Percentiles rank a stretch among this genome's conserved stretches.
Conservation (phyloP, 1,140 invertebrate genomes). For the Holcopasites calliopsidis region DNA sequence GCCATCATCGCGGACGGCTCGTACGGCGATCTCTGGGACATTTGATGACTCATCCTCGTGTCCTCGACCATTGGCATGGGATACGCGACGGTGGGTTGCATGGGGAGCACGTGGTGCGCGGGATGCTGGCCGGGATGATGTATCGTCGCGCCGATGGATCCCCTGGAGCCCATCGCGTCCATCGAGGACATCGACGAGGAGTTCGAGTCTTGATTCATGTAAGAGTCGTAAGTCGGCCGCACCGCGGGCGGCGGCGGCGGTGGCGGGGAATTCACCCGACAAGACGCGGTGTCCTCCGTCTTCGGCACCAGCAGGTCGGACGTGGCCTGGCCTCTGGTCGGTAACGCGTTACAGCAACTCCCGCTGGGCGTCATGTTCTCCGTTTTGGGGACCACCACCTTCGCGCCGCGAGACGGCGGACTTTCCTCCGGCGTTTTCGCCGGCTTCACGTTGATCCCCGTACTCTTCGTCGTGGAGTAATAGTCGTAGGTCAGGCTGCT, state of each 20-base stretch:
- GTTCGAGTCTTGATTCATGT: constrained; percentile 85
- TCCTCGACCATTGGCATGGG: constrained; percentile 79
- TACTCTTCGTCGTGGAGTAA: constrained; percentile 71
- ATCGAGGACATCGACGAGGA: constrained; percentile 87
- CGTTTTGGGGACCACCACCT: constrained; percentile 79
- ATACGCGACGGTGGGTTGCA: constrained; percentile 75
- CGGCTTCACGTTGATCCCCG: constrained; percentile 79
- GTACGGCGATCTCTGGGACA: constrained; percentile 84
- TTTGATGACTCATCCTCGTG: constrained; percentile 79
- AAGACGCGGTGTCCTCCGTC: constrained; percentile 79
- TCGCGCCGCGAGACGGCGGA: constrained; percentile 46
- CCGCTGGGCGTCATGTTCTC: constrained; percentile 75
- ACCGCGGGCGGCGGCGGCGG: constrained; percentile 77
- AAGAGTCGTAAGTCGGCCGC: constrained; percentile 81
- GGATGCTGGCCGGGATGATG: constrained; percentile 76
- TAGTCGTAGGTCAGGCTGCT: constrained; percentile 77
- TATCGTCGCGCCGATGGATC: constrained; percentile 73
- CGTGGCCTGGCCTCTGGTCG: constrained; percentile 75
- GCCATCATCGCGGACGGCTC: constrained; percentile 81
- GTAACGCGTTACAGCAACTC: constrained; percentile 80
- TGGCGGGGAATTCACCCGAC: constrained; percentile 76
- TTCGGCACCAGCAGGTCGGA: constrained; percentile 84
- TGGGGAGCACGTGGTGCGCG: constrained; percentile 74
- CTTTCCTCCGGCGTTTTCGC: constrained; percentile 81
- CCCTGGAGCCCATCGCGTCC: constrained; percentile 83